Conservation (phyloP, 2,888 invertebrate species). For the Pristionchus arcanus region DNA sequence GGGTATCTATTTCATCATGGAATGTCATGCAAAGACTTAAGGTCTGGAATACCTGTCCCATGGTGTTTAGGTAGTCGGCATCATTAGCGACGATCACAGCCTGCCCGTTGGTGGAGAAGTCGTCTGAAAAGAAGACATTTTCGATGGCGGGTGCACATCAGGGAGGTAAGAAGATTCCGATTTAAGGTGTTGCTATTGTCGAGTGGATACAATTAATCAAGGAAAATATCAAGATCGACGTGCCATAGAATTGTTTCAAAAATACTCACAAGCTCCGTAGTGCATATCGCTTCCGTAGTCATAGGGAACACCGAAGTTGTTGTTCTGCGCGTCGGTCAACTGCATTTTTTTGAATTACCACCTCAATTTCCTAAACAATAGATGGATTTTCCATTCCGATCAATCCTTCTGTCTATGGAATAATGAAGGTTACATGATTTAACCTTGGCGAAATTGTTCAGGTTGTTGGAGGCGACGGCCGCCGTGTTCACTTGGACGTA, state of each 20-base stretch:
- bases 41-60: constrained; percentile 42
- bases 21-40: too few species aligned
- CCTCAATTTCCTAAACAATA: too few species aligned
- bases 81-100: constrained; percentile 13
- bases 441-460: constrained; percentile 33
- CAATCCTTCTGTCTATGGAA: too few species aligned
- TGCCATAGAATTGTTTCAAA: background rate
- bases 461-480: background rate
- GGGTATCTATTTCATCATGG: too few species aligned
- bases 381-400: too few species aligned
- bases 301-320: constrained; percentile 51
- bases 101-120: constrained; percentile 36
- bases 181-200: too few species aligned
- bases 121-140: background rate
- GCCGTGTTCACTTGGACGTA: background rate
- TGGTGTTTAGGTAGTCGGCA: constrained; percentile 23
- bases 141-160: too few species aligned
- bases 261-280: constrained; percentile 41
- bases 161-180: too few species aligned
- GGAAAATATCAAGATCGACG: background rate
- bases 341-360: too few species aligned
- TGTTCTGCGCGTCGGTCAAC: background rate
- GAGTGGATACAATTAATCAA: too few species aligned
- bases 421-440: too few species aligned
- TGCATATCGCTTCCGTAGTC: constrained; percentile 53